Evolutionary conservation across 2,888 invertebrate genomes (phyloP), one percentile per base, ranked within the genome.

Genomic region (Apotomis turbidana): DNA sequence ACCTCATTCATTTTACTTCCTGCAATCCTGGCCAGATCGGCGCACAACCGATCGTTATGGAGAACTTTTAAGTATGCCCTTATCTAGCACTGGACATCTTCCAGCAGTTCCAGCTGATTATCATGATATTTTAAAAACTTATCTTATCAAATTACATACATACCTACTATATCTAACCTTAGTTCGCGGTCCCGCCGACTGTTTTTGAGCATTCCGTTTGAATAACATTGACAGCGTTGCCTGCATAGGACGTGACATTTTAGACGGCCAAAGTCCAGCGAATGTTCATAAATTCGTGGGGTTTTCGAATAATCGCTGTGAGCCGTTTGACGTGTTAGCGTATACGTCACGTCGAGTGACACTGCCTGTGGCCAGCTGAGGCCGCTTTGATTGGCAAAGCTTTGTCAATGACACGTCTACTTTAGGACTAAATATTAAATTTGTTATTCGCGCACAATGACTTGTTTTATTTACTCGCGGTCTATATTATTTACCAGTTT

Each of bases 241-340:
- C 49, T 27, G 41, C 41, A 41, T 41, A 5, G 0, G 6, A 41
- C 41, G 41, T 6, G 41, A 15, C 15, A 15, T 15, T 15, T 15
- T 1, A 27, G 27, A 27, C 27, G 15, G 6, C 10, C 12, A 27
- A 44, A 27, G 46, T 15, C 36, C 8, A 8, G 36, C 51, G 54
- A 55, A 41, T 44, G 49, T 49, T 10, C 44, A 55, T 60, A 52
- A 61, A 38, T 69, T 52, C 12, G 4, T 54, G 61, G 46, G 9
- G 49, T 57, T 62, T 46, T 36, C 27, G 13, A 15, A 13, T 62
- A 61, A 57, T 69, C 62, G 55, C 55, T 38, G 55, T 49, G 38
- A 55, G 36, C 55, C 69, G 55, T 57, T 57, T 62, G 55, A 69
- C 64, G 44, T 57, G 69, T 55, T 27, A 64, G 38, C 55, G 44